Base-by-base conservation (phyloP, 2,797 vertebrate species). In the Hipposideros larvatus region DNA sequence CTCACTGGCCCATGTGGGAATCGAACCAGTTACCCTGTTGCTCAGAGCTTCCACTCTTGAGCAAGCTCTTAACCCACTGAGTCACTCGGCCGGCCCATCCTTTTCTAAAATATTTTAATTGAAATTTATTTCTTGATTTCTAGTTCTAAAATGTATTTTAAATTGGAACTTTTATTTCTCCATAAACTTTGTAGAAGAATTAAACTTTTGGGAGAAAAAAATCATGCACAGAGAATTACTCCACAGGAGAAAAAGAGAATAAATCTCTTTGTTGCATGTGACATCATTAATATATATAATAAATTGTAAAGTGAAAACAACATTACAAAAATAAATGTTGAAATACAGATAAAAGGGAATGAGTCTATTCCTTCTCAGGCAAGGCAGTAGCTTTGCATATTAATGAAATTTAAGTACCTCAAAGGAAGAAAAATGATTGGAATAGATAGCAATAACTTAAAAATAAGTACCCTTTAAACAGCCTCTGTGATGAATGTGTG, bases 301-400 rank as follows among this genome's bases (percentile, higher is more conserved):
- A 73, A 89, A 79, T 96, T 97, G 71, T 95, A 96, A 98, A 95
- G 57, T 96, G 97, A 97, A 96, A 96, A 10, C 46, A 96, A 83
- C 28, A 7, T 86, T 97, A 92, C 53, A 97, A 97, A 98, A 96
- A 97, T 96, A 96, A 97, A 93, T 74, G 22, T 96, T 97, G 94
- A 97, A 98, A 90, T 55, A 71, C 96, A 97, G 98, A 98, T 97
- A 96, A 98, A 98, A 98, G 75, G 87, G 96, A 97, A 65, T 94
- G 65, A 87, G 51, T 92, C 48, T 94, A 46, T 91, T 89, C 51
- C 24, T 87, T 46, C 55, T 94, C 31, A 79, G 59, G 46, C n/a
- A 95, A 91, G 68, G 66, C 46, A 92, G n/a, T 90, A 84, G 65
- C 89, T 94, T 91, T 97, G 61, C 95, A 93, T 97, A 93, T 96